Conservation (phyloP, 1,140 invertebrate species). For the Anoplophora glabripennis region DNA sequence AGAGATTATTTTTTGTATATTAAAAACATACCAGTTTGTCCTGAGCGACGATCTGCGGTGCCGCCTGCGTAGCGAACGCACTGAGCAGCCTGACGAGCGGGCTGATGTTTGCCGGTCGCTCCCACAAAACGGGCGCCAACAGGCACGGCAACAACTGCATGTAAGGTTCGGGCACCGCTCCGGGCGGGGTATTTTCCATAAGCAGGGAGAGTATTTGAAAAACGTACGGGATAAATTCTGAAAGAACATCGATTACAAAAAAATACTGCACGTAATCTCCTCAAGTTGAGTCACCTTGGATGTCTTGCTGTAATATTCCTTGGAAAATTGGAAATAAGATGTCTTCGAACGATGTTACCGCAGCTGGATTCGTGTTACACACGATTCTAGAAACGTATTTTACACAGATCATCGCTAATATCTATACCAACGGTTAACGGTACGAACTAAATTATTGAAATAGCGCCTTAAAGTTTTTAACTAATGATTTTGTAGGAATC, state of each 20-base stretch:
- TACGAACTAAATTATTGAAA: no score
- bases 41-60: slow-evolving; percentile 66
- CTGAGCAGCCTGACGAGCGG: slow-evolving; percentile 86
- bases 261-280: no score
- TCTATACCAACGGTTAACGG: slow-evolving; percentile 11
- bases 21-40: slow-evolving; percentile 45
- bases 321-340: slow-evolving; percentile 91
- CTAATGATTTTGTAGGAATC: no score
- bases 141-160: slow-evolving; percentile 86
- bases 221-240: slow-evolving; percentile 96
- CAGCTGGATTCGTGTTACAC: slow-evolving; percentile 73
- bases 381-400: slow-evolving; percentile 62
- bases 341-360: slow-evolving; percentile 87
- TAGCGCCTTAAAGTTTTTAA: slow-evolving; percentile 3
- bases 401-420: slow-evolving; percentile 1
- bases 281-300: slow-evolving; percentile 69
- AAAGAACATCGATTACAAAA: slow-evolving; percentile 12
- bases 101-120: slow-evolving; percentile 86
- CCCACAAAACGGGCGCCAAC: slow-evolving; percentile 86
- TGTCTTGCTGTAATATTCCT: slow-evolving; percentile 87
- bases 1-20: no score
- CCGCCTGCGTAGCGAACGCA: slow-evolving; percentile 77
- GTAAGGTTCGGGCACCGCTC: slow-evolving; percentile 74
- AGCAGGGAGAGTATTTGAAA: slow-evolving; percentile 94
- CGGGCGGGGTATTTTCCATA: slow-evolving; percentile 66